phyloP scores from a whole-genome alignment of 1,140 invertebrate genomes.

The Dolichoris vasculosae region DNA sequence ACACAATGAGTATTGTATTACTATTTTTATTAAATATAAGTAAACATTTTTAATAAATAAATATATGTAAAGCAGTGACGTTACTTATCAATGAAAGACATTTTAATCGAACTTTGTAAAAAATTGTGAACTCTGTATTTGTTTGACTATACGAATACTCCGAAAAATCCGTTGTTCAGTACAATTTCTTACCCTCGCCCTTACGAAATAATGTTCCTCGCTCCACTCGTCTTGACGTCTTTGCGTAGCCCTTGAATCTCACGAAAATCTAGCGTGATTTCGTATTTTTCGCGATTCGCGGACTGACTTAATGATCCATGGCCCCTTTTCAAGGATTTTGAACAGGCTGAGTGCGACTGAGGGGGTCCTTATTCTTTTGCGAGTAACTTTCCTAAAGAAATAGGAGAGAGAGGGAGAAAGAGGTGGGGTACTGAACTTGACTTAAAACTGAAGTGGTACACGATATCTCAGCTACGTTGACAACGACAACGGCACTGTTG shows the following conservation, averaged over 20 bases:
- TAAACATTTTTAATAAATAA: neutral
- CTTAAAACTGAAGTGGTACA: constrained; percentile 71
- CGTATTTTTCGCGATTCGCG: constrained; percentile 66
- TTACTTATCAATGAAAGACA: neutral
- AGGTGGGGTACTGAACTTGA: constrained; percentile 21
- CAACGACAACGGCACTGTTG: constrained; percentile 29
- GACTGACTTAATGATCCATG: constrained; percentile 70
- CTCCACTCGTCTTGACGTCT: constrained; percentile 7
- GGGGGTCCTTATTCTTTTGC: constrained; percentile 67
- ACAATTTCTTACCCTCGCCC: neutral
- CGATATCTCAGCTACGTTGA: constrained; percentile 61
- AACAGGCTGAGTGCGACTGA: constrained; percentile 68
- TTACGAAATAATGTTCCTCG: neutral
- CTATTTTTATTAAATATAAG: neutral
- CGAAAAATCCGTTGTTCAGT: constrained; percentile 23
- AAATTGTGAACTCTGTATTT: constrained; percentile 12
- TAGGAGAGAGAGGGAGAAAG: constrained; percentile 2
- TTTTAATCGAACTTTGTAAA: neutral
- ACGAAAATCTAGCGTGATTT: constrained; percentile 56
- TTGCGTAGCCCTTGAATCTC: constrained; percentile 19
- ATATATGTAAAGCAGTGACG: neutral
- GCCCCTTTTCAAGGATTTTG: constrained; percentile 59
- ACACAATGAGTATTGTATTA: neutral
- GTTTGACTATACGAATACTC: neutral
- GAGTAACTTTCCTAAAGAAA: neutral